Evolutionary conservation across 2,888 invertebrate genomes (phyloP).

Genomic region (Oscheius sp.): DNA sequence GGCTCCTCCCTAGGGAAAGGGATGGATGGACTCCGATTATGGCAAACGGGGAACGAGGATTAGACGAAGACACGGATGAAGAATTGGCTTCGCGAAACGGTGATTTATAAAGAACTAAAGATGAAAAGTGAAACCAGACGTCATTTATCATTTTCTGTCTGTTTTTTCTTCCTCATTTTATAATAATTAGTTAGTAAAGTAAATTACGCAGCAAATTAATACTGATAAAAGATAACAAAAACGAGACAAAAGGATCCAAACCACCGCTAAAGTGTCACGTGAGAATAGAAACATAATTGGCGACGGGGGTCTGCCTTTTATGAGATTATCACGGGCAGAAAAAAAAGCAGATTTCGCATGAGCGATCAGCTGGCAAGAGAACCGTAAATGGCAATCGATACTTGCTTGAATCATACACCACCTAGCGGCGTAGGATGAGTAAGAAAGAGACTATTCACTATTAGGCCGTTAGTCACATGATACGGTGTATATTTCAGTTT

Average conservation of each 20-base stretch:
- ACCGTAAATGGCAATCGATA: constrained; percentile 15
- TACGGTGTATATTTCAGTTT: no score
- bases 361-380: constrained; percentile 10
- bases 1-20: neutral
- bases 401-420: neutral
- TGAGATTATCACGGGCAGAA: constrained; percentile 9
- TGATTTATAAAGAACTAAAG: no score
- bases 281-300: neutral
- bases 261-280: neutral
- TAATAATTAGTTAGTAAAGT: no score
- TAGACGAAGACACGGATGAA: constrained; percentile 1
- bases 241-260: no score
- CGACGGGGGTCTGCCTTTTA: neutral
- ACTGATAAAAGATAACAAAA: no score
- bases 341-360: constrained; percentile 3
- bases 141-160: no score
- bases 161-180: no score
- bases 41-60: constrained; percentile 19
- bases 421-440: neutral
- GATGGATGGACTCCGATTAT: neutral
- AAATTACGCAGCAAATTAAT: no score
- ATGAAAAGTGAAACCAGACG: no score
- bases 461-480: no score
- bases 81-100: neutral
- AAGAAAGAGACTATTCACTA: neutral